Percentiles rank a stretch among this genome's conserved stretches.
These are phyloP conservation scores for Musca domestica DNA, from an alignment of 1,140 invertebrate genomes.

Conservation along the genomic window DNA sequence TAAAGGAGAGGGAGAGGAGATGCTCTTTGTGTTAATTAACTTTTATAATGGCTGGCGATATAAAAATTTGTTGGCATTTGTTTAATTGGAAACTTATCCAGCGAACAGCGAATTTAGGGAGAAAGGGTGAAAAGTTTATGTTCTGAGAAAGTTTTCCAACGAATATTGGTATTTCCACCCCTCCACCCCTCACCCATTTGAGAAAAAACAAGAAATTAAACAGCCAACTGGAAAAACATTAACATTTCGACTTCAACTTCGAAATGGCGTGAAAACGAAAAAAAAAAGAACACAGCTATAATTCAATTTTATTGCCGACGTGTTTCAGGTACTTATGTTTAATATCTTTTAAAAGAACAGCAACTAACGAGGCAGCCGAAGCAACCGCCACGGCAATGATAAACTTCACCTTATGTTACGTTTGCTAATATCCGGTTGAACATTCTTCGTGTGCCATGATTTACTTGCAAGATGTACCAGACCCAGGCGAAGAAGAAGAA, in stretches of 20 bases:
- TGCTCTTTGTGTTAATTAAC: conserved; percentile 9
- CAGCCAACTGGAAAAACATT: neutral
- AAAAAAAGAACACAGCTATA: conserved; percentile 48
- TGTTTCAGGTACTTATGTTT: conserved; percentile 26
- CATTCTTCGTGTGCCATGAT: neutral
- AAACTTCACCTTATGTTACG: conserved; percentile 47
- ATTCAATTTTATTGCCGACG: conserved; percentile 53
- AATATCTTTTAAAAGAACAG: neutral
- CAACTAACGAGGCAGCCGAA: no score
- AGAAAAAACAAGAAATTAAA: no score
- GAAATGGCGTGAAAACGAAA: conserved; percentile 20
- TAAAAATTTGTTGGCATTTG: conserved; percentile 19
- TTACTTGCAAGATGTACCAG: no score
- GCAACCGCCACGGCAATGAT: no score
- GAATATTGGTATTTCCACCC: neutral
- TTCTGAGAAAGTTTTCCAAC: neutral
- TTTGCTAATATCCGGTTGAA: conserved; percentile 48
- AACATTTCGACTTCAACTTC: conserved; percentile 11
- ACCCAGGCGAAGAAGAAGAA: no score
- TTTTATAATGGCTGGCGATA: neutral
- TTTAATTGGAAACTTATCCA: conserved; percentile 11
- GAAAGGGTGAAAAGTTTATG: neutral
- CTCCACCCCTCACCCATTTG: no score
- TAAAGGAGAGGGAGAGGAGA: no score
- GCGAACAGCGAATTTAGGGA: no score